Evolutionary conservation across 2,888 invertebrate species (phyloP).

Genomic region (Mythimna vitellina): DNA sequence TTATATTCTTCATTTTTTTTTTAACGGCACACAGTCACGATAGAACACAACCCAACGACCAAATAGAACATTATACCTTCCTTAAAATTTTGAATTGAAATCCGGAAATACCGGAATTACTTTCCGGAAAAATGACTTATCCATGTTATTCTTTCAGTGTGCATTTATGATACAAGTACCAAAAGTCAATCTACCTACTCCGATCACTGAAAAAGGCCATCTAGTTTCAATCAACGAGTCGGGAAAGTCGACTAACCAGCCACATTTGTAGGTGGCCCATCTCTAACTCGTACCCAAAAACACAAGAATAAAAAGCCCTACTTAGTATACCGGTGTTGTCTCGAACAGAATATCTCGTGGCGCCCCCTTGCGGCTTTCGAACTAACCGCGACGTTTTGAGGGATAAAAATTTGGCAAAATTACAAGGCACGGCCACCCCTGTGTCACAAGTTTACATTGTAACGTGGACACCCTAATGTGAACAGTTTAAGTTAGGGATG

Average conservation of each 20-base stretch:
- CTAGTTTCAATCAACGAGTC: not conserved
- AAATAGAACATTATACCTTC: too few relatives aligned
- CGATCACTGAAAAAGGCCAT: too few relatives aligned
- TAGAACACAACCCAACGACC: too few relatives aligned
- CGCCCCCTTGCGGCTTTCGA: conserved; percentile 71
- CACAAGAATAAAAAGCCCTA: conserved; percentile 78
- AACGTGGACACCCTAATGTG: conserved; percentile 89
- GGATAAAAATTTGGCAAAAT: conserved; percentile 89
- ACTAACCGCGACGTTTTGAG: conserved; percentile 79
- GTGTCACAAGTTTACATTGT: conserved; percentile 86
- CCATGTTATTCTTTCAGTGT: too few relatives aligned
- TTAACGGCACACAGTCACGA: too few relatives aligned
- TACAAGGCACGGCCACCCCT: conserved; percentile 88
- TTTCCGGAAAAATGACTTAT: too few relatives aligned
- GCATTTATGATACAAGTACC: too few relatives aligned
- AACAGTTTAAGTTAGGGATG: conserved; percentile 85
- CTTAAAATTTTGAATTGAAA: too few relatives aligned
- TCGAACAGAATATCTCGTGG: conserved; percentile 72
- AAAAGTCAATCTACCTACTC: too few relatives aligned
- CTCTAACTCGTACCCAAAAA: conserved; percentile 39
- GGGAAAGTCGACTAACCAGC: not conserved
- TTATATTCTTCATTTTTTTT: too few relatives aligned
- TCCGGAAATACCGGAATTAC: too few relatives aligned
- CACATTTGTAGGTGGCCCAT: not conserved
- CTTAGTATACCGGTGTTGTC: conserved; percentile 78